Conservation (phyloP, 1,140 invertebrate genomes). For the Zaprionus ornatus region DNA sequence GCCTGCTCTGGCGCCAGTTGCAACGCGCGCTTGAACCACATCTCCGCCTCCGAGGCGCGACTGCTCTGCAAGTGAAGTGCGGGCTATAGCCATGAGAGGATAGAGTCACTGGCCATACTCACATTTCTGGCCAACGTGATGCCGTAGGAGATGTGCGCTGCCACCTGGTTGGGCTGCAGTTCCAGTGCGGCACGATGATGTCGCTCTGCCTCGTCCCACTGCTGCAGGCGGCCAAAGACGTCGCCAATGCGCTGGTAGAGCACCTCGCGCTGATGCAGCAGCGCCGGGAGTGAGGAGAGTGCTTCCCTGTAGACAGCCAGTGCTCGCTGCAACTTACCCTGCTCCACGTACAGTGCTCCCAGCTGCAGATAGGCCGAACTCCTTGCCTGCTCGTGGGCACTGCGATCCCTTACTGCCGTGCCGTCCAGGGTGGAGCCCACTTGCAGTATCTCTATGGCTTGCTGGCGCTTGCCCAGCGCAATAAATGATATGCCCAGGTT, state of each 20-base stretch:
- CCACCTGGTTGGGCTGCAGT: slow-evolving; percentile 93
- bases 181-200: slow-evolving; percentile 93
- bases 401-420: slow-evolving; percentile 93
- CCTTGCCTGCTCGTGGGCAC: slow-evolving; percentile 94
- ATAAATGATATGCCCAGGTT: slow-evolving; percentile 95
- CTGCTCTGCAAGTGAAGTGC: slow-evolving; percentile 87
- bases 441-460: slow-evolving; percentile 92
- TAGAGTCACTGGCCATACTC: slow-evolving; percentile 83
- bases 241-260: slow-evolving; percentile 87
- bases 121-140: slow-evolving; percentile 95
- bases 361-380: slow-evolving; percentile 96
- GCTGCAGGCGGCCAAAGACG: slow-evolving; percentile 91
- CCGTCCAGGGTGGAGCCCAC: slow-evolving; percentile 94
- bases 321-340: slow-evolving; percentile 92
- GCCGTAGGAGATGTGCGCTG: slow-evolving; percentile 95
- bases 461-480: slow-evolving; percentile 90
- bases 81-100: background rate
- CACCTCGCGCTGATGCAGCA: slow-evolving; percentile 91
- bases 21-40: slow-evolving; percentile 94
- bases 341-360: slow-evolving; percentile 94
- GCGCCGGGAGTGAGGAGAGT: slow-evolving; percentile 90
- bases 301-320: slow-evolving; percentile 95
- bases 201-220: slow-evolving; percentile 91
- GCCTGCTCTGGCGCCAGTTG: slow-evolving; percentile 92
- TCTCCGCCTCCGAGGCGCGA: slow-evolving; percentile 92